phyloP scores from a whole-genome alignment of 2,113 vertebrate species.

The Pelvicachromis taeniatus region DNA sequence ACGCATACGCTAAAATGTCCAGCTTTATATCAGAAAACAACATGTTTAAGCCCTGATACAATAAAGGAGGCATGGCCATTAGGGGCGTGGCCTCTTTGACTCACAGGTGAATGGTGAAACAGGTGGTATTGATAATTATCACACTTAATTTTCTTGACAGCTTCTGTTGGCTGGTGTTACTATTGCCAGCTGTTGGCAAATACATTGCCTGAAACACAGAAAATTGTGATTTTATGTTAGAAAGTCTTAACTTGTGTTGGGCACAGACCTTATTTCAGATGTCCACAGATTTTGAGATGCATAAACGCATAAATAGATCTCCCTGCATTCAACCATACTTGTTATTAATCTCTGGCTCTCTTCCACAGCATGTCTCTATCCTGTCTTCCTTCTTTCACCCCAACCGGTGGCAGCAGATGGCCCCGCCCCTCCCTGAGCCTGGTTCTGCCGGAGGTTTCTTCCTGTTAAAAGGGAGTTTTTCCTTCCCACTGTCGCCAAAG shows the following conservation, averaged over 20 bases:
- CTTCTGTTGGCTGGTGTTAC: not conserved
- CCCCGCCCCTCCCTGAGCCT: too few species aligned
- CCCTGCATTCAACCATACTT: too few species aligned
- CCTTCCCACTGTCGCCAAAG: too few species aligned
- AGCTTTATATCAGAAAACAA: not conserved
- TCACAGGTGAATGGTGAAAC: not conserved
- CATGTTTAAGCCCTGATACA: not conserved
- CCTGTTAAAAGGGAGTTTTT: too few species aligned
- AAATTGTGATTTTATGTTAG: not conserved
- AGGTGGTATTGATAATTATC: not conserved
- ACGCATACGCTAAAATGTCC: not conserved
- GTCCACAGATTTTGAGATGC: not conserved
- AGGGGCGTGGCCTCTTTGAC: not conserved
- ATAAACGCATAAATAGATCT: too few species aligned
- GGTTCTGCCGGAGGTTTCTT: too few species aligned
- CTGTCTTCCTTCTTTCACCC: too few species aligned
- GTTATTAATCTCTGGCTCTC: too few species aligned
- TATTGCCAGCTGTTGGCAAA: not conserved
- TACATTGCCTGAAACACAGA: not conserved
- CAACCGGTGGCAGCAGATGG: too few species aligned
- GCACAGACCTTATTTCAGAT: not conserved
- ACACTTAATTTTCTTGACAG: not conserved
- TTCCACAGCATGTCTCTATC: too few species aligned
- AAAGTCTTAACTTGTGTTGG: not conserved
- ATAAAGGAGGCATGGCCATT: not conserved